Evolutionary conservation across 2,797 vertebrate genomes (phyloP).

Genomic region (Gymnocypris eckloni): DNA sequence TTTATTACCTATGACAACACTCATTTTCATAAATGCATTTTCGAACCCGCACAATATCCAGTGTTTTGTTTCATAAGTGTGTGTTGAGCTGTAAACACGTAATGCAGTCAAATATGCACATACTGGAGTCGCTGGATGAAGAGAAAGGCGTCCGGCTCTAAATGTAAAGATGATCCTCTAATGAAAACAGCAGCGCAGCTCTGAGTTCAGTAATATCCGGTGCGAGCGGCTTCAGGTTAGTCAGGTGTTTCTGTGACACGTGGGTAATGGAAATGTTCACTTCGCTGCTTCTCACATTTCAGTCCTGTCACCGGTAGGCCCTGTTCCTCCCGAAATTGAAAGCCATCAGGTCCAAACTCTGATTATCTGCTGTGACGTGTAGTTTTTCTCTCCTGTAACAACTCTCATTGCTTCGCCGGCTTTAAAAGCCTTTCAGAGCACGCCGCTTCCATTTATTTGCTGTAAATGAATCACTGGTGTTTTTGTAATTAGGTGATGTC

Average conservation of each 20-base stretch:
- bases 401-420: not conserved
- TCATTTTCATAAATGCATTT: constrained; percentile 34
- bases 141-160: constrained; percentile 2
- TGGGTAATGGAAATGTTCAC: constrained; percentile 15
- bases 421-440: not conserved
- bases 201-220: not conserved
- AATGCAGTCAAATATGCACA: constrained; percentile 4
- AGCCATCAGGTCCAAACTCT: constrained; percentile 11
- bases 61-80: constrained; percentile 16
- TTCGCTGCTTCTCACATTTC: constrained; percentile 1
- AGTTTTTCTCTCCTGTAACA: not conserved
- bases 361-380: constrained; percentile 11
- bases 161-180: constrained; percentile 28
- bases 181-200: not conserved
- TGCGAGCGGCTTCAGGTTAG: constrained; percentile 11
- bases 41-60: not conserved
- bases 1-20: not conserved
- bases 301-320: constrained; percentile 9
- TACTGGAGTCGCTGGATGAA: constrained; percentile 1
- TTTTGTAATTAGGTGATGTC: constrained; percentile 18
- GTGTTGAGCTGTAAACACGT: not conserved
- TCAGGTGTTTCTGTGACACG: constrained; percentile 22
- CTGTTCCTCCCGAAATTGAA: not conserved
- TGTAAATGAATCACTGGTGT: constrained; percentile 24
- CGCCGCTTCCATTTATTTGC: not conserved